These are phyloP conservation scores for Synergus umbraculus DNA, from an alignment of 2,888 invertebrate genomes.

Conservation along the genomic window DNA sequence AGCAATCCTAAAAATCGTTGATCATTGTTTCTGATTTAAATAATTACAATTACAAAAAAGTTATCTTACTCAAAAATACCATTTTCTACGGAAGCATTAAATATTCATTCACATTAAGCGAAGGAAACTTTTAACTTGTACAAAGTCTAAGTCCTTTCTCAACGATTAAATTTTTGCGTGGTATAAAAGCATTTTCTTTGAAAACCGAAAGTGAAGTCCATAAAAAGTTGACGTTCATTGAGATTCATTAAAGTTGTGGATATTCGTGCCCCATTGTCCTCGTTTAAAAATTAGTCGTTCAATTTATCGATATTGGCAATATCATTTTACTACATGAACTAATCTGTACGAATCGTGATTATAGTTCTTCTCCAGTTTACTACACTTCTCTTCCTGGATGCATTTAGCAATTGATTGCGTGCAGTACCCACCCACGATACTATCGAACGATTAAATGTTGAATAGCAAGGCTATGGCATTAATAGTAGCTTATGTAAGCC, in stretches of 20 bases:
- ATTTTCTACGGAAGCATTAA: too few species aligned
- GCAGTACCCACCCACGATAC: slow-evolving; percentile 47
- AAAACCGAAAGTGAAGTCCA: neutral
- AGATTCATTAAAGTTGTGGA: neutral
- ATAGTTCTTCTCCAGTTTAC: slow-evolving; percentile 33
- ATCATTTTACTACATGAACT: neutral
- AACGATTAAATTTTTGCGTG: neutral
- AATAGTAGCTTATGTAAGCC: slow-evolving; percentile 67
- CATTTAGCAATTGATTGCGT: slow-evolving; percentile 54
- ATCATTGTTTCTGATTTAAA: too few species aligned
- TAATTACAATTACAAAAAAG: too few species aligned
- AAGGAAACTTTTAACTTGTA: neutral
- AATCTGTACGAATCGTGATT: neutral
- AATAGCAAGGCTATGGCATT: slow-evolving; percentile 65
- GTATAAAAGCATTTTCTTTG: neutral
- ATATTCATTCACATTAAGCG: neutral
- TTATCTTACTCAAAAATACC: too few species aligned
- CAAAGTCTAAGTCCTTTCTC: neutral
- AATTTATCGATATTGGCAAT: slow-evolving; percentile 22
- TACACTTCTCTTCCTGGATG: slow-evolving; percentile 45
- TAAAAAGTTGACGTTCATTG: neutral
- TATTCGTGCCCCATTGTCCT: neutral
- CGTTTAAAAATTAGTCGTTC: slow-evolving; percentile 5
- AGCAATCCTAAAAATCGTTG: too few species aligned
- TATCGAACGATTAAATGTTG: slow-evolving; percentile 60